phyloP scores from a whole-genome alignment of 1,140 invertebrate genomes.

The Pseudomyrmex dendroicus region DNA sequence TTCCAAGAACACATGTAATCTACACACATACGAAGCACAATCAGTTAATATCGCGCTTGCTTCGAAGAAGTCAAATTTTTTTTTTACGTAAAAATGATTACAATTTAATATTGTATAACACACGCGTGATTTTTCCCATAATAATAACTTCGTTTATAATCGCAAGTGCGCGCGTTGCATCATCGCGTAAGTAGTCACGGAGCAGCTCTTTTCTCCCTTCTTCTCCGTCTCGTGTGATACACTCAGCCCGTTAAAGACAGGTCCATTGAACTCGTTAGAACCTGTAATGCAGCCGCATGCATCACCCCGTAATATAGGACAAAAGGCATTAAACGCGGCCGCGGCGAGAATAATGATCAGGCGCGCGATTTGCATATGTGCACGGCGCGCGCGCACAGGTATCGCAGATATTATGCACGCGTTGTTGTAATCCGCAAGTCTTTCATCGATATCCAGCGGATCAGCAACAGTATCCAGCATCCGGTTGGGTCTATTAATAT shows the following conservation, averaged over 20 bases:
- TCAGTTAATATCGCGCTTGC: too few species aligned
- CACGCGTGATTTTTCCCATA: background rate
- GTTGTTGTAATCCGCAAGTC: conserved; percentile 10
- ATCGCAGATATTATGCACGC: conserved; percentile 6
- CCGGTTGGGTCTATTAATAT: conserved; percentile 31
- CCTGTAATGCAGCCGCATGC: conserved; percentile 25
- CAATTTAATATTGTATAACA: background rate
- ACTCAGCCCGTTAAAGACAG: conserved; percentile 70
- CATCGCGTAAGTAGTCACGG: background rate
- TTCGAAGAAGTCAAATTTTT: background rate
- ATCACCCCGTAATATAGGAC: conserved; percentile 60
- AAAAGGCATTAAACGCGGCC: conserved; percentile 67
- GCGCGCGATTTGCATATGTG: conserved; percentile 5
- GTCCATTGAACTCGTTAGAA: conserved; percentile 77
- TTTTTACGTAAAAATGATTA: background rate
- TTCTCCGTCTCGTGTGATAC: conserved; percentile 21
- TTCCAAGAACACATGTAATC: too few species aligned
- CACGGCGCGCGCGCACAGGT: background rate
- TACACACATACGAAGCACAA: too few species aligned
- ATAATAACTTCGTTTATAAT: background rate
- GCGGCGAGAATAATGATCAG: conserved; percentile 23
- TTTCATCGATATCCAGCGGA: conserved; percentile 33
- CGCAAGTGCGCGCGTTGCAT: background rate
- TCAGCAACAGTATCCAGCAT: conserved; percentile 27
- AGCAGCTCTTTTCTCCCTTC: background rate